A percentile compares a stretch with the other conserved stretches of the same genome.
Conservation (phyloP, 2,113 vertebrate genomes). For the Zosterops hypoxanthus region DNA sequence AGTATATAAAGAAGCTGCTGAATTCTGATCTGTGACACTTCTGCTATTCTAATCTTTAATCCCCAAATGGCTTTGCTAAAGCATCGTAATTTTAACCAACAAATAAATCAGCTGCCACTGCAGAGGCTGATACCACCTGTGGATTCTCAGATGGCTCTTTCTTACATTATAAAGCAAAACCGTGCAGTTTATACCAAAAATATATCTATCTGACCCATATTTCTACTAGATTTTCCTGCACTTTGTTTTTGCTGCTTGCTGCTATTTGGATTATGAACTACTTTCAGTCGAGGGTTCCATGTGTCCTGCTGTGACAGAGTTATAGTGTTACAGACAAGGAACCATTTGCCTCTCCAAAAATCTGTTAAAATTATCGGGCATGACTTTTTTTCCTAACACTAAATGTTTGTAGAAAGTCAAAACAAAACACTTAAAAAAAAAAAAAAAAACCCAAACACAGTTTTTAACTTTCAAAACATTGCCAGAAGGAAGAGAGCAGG, state of each 20-base stretch:
- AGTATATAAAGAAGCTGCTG: not conserved
- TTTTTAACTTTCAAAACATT: not conserved
- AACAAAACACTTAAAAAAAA: not conserved
- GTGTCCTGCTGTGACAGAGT: not conserved
- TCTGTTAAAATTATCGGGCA: not conserved
- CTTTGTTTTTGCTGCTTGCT: not conserved
- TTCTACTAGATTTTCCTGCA: not conserved
- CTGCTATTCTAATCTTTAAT: not conserved
- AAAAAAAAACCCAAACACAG: not conserved
- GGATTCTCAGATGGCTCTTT: not conserved
- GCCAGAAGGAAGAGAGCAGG: not conserved
- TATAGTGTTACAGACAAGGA: not conserved
- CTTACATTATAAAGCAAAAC: not conserved
- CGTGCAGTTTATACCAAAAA: not conserved
- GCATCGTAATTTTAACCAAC: not conserved
- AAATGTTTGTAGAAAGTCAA: not conserved
- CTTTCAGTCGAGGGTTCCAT: not conserved
- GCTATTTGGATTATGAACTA: not conserved
- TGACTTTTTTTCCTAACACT: not conserved
- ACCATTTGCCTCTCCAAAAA: not conserved
- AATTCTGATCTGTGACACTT: not conserved
- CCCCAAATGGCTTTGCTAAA: not conserved
- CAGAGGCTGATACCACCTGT: not conserved
- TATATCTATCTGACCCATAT: not conserved
- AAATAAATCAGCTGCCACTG: not conserved